Evolutionary conservation across 2,797 vertebrate species (phyloP), one percentile per base, ranked within the genome.

Genomic region (Dendrocincla tyrannina): DNA sequence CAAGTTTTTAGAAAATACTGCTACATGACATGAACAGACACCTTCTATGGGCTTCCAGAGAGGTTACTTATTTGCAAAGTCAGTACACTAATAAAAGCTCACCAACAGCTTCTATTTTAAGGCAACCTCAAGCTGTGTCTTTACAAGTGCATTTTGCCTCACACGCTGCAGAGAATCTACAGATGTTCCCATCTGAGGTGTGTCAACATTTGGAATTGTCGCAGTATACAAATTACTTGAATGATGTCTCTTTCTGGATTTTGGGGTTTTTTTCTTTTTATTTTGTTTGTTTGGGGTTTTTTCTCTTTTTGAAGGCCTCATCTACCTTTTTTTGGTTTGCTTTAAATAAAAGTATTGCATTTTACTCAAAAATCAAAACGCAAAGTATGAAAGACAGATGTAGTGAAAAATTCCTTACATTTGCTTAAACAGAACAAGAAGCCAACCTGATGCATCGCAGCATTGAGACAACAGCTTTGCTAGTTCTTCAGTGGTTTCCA

Each of bases 401-500:
- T 77, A 89, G 44, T 93, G 93, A 95, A 91, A 90, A 91, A 68
- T 47, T 87, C 69, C 76, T 95, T 85, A 25, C 50, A 24, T 90
- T 92, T 91, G 37, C 46, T 85, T 84, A 47, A 83, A 88, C n/a
- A 75, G 81, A 93, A 44, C 69, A 66, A 85, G 78, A 85, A 94
- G 68, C 68, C 80, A 83, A 94, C 62, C 69, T 92, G 78, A 85
- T 1, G 2, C 32, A 79, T 78, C 35, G 16, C 0, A 3, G 41
- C 84, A 50, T 6, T 46, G 47, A 90, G 72, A 92, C 32, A 88
- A 89, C 47, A 50, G 77, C 76, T 91, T 69, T 76, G 33, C 79
- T 52, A 50, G 32, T 92, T 95, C 92, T 82, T 88, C 94, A 96
- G 93, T 93, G 93, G 88, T 96, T 97, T 88, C 94, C 88, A 97